Conservation (phyloP, 2,113 vertebrate species). For the Cichladusa arquata region DNA sequence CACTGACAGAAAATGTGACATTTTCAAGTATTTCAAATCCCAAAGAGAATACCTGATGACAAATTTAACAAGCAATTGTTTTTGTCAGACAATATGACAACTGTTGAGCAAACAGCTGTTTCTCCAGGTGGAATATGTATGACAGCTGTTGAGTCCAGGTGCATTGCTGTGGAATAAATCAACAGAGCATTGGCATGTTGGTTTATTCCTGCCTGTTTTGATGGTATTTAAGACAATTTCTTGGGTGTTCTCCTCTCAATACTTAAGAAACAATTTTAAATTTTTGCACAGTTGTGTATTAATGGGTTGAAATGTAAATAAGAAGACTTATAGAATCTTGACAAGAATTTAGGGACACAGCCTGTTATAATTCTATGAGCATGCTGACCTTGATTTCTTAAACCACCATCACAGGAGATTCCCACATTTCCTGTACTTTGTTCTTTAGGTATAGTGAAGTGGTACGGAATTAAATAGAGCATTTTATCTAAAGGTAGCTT, state of each 20-base stretch:
- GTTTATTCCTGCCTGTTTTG: neutral
- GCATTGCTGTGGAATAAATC: neutral
- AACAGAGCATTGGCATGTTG: neutral
- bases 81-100: constrained; percentile 11
- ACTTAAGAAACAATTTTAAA: neutral
- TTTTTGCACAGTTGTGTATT: neutral
- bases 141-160: constrained; percentile 21
- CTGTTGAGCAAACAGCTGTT: constrained; percentile 13
- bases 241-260: neutral
- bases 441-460: neutral
- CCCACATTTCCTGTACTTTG: neutral
- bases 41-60: neutral
- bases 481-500: neutral
- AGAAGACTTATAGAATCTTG: neutral
- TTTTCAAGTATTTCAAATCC: neutral
- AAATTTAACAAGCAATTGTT: constrained; percentile 22
- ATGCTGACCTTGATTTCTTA: neutral
- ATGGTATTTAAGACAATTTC: neutral
- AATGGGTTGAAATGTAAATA: neutral
- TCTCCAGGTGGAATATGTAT: neutral
- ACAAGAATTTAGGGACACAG: neutral
- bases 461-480: neutral
- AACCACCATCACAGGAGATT: neutral
- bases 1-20: neutral
- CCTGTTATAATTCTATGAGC: neutral